Evolutionary conservation across 2,888 invertebrate species (phyloP).

Genomic region (Melitaea athalia): DNA sequence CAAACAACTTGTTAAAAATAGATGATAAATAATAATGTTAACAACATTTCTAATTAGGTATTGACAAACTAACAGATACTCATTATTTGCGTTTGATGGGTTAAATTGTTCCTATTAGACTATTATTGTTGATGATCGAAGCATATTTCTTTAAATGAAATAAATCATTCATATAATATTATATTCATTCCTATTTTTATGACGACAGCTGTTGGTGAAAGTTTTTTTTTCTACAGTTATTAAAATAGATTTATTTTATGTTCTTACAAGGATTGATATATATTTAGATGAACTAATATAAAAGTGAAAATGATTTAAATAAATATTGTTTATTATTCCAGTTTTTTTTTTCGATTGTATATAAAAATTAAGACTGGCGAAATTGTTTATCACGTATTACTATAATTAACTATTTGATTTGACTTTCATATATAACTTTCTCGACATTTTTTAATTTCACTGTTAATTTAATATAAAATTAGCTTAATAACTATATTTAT

Average conservation of each 20-base stretch:
- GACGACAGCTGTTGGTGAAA: too few species aligned
- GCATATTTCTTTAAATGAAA: background rate
- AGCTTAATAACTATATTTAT: too few species aligned
- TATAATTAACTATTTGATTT: background rate
- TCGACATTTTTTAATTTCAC: background rate
- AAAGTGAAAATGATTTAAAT: too few species aligned
- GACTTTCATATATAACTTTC: background rate
- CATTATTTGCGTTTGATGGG: conserved; percentile 18
- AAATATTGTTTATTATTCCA: too few species aligned
- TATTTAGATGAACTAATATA: too few species aligned
- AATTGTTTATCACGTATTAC: background rate
- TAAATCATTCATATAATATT: background rate
- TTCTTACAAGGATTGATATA: background rate
- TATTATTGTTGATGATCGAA: background rate
- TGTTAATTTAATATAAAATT: background rate
- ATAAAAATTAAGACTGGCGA: background rate
- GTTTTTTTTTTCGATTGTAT: background rate
- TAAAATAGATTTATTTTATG: background rate
- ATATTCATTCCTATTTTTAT: background rate
- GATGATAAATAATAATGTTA: conserved; percentile 14
- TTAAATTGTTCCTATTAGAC: conserved; percentile 5
- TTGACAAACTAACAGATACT: conserved; percentile 21
- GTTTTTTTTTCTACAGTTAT: too few species aligned
- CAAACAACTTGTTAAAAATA: conserved; percentile 10
- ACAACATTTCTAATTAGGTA: background rate